phyloP scores from a whole-genome alignment of 2,797 vertebrate genomes.

The Sebastes vulpes region DNA sequence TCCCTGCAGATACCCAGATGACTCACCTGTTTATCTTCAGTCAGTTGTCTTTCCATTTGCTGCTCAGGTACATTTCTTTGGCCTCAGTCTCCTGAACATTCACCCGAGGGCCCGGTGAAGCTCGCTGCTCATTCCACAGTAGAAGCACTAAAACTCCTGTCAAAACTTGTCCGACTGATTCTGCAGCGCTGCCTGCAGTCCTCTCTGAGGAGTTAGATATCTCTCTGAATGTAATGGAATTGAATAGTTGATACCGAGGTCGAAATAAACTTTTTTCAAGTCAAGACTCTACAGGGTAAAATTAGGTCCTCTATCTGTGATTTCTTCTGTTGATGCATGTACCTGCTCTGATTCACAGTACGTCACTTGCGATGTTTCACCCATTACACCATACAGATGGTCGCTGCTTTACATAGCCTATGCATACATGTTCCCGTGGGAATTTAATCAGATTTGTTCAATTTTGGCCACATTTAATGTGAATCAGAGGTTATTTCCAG shows the following conservation, averaged over 20 bases:
- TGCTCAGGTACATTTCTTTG: conserved; percentile 23
- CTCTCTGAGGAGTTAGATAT: not conserved
- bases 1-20: conserved; percentile 1
- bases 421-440: no score
- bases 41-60: conserved; percentile 13
- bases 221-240: not conserved
- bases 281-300: no score
- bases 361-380: no score
- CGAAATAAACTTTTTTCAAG: not conserved
- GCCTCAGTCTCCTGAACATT: not conserved
- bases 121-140: conserved; percentile 63
- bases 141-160: conserved; percentile 59
- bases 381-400: no score
- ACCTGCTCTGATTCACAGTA: no score
- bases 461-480: no score
- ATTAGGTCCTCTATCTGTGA: no score
- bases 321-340: no score
- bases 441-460: no score
- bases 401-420: no score
- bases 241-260: no score
- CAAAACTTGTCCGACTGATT: conserved; percentile 66
- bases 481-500: no score
- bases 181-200: not conserved
- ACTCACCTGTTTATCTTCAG: conserved; percentile 35
- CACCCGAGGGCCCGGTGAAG: conserved; percentile 17